Evolutionary conservation across 2,113 vertebrate genomes (phyloP).

Genomic region (Cololabis saira): DNA sequence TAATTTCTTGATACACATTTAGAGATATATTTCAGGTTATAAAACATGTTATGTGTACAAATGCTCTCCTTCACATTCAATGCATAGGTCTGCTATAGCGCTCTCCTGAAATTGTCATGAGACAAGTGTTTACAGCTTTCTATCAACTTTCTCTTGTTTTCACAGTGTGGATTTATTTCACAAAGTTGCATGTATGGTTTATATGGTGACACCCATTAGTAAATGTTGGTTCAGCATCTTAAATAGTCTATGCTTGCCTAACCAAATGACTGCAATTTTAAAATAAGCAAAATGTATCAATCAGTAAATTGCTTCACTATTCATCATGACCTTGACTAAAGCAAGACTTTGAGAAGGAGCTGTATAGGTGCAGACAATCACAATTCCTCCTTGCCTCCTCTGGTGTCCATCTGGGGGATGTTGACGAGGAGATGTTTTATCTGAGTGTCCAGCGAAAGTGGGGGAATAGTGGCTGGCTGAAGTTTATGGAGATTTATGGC

Average conservation of each 20-base stretch:
- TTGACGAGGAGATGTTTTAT: conserved; percentile 67
- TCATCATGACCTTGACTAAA: conserved; percentile 28
- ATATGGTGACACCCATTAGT: neutral
- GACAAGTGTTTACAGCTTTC: conserved; percentile 1
- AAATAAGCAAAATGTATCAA: neutral
- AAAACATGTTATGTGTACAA: conserved; percentile 40
- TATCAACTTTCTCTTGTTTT: neutral
- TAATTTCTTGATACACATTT: conserved; percentile 28
- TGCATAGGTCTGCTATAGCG: conserved; percentile 32
- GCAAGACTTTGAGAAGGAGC: conserved; percentile 23
- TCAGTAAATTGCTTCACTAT: neutral
- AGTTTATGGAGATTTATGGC: conserved; percentile 87
- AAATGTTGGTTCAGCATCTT: conserved; percentile 5
- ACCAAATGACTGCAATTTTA: neutral
- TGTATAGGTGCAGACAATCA: conserved; percentile 37
- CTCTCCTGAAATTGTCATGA: conserved; percentile 32
- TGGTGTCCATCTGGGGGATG: conserved; percentile 44
- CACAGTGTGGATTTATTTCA: too few relatives aligned
- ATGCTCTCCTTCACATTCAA: conserved; percentile 25
- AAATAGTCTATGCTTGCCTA: neutral
- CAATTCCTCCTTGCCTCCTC: conserved; percentile 18
- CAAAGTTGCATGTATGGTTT: too few relatives aligned
- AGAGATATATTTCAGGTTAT: conserved; percentile 37
- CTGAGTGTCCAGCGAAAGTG: conserved; percentile 69
- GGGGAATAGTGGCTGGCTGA: conserved; percentile 68